Percentiles rank a stretch among this genome's conserved stretches.
Conservation (phyloP, 2,113 vertebrate genomes). For the Bungarus multicinctus region DNA sequence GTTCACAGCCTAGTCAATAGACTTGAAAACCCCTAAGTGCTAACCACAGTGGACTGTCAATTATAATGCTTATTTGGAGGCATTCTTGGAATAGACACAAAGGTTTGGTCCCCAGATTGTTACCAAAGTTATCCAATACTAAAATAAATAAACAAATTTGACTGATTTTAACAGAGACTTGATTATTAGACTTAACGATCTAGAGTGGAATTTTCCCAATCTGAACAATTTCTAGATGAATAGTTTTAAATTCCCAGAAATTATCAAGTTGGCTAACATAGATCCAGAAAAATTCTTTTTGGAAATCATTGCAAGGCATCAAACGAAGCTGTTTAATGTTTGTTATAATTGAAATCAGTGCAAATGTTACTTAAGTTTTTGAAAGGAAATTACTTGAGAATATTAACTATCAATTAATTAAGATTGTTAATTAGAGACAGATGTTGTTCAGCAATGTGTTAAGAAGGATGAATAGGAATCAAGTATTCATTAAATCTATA, state of each 20-base stretch:
- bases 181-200: conserved; percentile 45
- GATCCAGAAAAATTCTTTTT: not conserved
- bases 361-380: conserved; percentile 46
- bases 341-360: conserved; percentile 50
- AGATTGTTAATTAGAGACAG: conserved; percentile 63
- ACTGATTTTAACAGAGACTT: conserved; percentile 10
- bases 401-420: conserved; percentile 63
- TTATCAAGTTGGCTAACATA: not conserved
- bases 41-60: not conserved
- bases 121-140: not conserved
- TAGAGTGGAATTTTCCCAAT: conserved; percentile 9
- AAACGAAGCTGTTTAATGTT: conserved; percentile 32
- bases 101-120: not conserved
- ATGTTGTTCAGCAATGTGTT: conserved; percentile 51
- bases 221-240: not conserved
- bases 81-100: not conserved
- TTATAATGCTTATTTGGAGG: not conserved
- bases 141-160: not conserved
- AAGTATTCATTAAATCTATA: conserved; percentile 41
- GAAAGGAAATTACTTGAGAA: conserved; percentile 57
- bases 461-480: conserved; percentile 57
- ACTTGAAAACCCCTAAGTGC: not conserved
- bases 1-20: not conserved
- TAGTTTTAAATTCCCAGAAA: not conserved
- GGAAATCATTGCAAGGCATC: conserved; percentile 48